A percentile compares a stretch with the other conserved stretches of the same genome.
Evolutionary conservation across 2,113 vertebrate species (phyloP).

Genomic region (Otolemur garnettii): DNA sequence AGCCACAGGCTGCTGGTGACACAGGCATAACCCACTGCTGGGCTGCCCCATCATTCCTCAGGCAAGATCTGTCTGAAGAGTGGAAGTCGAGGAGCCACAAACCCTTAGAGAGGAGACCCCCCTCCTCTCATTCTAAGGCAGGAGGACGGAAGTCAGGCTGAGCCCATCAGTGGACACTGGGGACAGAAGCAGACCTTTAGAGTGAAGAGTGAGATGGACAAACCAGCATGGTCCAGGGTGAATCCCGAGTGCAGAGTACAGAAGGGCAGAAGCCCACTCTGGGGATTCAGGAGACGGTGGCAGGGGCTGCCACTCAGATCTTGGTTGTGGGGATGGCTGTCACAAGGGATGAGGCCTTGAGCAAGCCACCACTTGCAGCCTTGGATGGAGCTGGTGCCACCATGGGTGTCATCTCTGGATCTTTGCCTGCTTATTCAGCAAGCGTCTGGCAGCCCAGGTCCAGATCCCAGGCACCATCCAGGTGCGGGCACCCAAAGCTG

Average conservation of each 20-base stretch:
- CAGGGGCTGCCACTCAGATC: fast-evolving
- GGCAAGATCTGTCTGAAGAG: neutral
- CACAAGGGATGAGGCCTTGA: fast-evolving
- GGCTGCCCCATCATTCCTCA: neutral
- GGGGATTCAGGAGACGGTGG: neutral
- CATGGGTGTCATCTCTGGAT: neutral
- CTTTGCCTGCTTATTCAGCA: too few relatives aligned
- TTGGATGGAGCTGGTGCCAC: fast-evolving
- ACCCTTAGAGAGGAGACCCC: fast-evolving
- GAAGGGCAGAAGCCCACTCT: neutral
- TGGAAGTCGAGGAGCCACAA: fast-evolving
- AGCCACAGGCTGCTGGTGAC: fast-evolving
- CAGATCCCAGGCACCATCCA: neutral
- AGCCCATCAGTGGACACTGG: neutral
- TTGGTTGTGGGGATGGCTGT: fast-evolving
- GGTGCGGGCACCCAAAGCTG: fast-evolving
- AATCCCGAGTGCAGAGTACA: fast-evolving
- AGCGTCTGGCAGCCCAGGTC: neutral
- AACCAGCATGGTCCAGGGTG: fast-evolving
- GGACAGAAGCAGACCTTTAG: fast-evolving
- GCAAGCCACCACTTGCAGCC: neutral
- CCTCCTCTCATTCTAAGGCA: neutral
- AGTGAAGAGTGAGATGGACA: fast-evolving
- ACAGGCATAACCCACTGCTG: fast-evolving
- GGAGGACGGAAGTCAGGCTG: neutral